These are phyloP conservation scores for Coluber constrictor DNA, from an alignment of 2,797 vertebrate genomes.

Conservation along the genomic window DNA sequence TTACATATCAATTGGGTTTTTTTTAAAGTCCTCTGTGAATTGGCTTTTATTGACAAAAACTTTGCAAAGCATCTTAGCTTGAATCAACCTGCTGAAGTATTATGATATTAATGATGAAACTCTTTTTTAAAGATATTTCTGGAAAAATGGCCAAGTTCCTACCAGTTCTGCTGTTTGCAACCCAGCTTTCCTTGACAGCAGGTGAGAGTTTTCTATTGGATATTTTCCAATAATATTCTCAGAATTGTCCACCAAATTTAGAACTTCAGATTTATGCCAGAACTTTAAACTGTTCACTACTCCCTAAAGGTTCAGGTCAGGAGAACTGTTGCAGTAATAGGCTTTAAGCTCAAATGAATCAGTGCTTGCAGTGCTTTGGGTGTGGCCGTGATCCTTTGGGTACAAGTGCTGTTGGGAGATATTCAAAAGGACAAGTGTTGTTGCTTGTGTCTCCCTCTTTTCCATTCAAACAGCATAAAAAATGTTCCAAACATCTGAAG, in stretches of 20 bases:
- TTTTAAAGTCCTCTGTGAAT: background rate
- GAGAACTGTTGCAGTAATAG: background rate
- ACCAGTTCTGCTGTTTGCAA: constrained; percentile 43
- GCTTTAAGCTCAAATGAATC: background rate
- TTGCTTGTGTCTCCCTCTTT: background rate
- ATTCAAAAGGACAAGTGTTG: background rate
- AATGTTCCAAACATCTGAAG: background rate
- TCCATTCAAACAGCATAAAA: background rate
- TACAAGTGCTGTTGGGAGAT: background rate
- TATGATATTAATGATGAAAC: constrained; percentile 1
- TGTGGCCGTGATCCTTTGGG: no score
- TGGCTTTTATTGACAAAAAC: background rate
- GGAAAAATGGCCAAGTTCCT: constrained; percentile 57
- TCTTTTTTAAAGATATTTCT: constrained; percentile 54
- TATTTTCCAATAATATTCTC: background rate
- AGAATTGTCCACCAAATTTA: background rate
- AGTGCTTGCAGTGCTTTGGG: background rate
- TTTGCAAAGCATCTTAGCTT: background rate
- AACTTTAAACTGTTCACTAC: background rate
- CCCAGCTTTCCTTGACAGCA: constrained; percentile 35
- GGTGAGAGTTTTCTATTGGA: constrained; percentile 42
- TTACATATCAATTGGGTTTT: background rate
- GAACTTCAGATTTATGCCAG: background rate
- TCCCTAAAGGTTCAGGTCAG: background rate
- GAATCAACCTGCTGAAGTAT: background rate